Percentiles rank a stretch among this genome's conserved stretches.
These are phyloP conservation scores for Pteropus alecto DNA, from an alignment of 2,113 vertebrate species.

Conservation along the genomic window DNA sequence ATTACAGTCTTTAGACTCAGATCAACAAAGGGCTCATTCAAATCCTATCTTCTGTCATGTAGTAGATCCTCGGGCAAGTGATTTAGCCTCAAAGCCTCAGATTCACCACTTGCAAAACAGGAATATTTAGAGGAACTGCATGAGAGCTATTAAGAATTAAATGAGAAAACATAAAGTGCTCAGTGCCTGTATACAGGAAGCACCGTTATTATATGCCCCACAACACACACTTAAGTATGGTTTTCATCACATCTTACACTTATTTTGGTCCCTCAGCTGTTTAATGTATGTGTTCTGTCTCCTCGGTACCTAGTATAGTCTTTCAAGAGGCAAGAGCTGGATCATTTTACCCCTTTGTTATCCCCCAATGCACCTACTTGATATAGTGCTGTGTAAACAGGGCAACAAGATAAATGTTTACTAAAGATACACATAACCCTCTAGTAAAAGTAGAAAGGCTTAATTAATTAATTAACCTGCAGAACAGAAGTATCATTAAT, in stretches of 20 bases:
- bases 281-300: not conserved
- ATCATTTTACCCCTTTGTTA: not conserved
- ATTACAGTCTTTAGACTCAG: not conserved
- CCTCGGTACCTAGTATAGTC: not conserved
- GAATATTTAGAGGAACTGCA: not conserved
- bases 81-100: not conserved
- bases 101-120: not conserved
- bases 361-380: not conserved
- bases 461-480: not conserved
- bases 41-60: not conserved
- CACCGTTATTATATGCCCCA: not conserved
- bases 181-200: not conserved
- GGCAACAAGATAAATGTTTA: not conserved
- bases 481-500: conserved; percentile 21
- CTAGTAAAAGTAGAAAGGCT: conserved; percentile 10
- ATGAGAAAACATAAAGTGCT: not conserved
- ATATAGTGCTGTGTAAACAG: not conserved
- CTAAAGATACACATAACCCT: not conserved
- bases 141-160: not conserved
- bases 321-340: not conserved
- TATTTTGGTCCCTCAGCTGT: not conserved
- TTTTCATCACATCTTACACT: not conserved
- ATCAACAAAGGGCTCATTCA: not conserved
- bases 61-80: not conserved
- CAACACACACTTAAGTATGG: not conserved